Evolutionary conservation across 1,140 invertebrate genomes (phyloP), one percentile per base, ranked within the genome.

Genomic region (Heliothis virescens): DNA sequence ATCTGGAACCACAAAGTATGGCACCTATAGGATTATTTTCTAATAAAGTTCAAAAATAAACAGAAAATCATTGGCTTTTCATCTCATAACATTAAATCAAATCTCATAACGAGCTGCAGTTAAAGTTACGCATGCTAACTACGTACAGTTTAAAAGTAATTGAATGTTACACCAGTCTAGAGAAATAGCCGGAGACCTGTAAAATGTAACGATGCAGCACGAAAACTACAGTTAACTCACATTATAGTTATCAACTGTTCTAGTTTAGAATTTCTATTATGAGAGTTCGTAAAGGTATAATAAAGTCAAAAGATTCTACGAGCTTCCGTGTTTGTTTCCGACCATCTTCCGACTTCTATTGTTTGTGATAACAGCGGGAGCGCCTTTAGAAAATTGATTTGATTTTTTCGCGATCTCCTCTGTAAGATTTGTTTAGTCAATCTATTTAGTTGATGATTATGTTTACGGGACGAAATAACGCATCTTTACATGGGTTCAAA

Each of bases 181-280:
- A 53, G 21, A 48, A 71, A 52, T 69, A 71, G 52, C 48, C 21
- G 1, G 67, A 53, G 48, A 71, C 48, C 18, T 26, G 67, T 71
- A 71, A 52, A 71, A 71, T 18, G 48, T 71, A 29, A 71, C 67
- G 48, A 34, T 62, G 47, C 12, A 53, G 21, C 15, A 71, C 29
- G 67, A 71, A 71, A 71, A 71, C 67, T 71, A 53, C 18, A 13
- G 67, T 71, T 53, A 71, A 71, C 67, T 71, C 18, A 71, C 67
- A 71, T 71, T 53, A 71, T n/a, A 67, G 41, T 67, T 67, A 67
- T 67, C 63, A 67, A 67, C 21, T 29, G 67, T 71, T 10, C 67
- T 29, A 53, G 67, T 71, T 71, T 71, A 71, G 67, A 71, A 71
- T 53, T 71, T 53, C 67, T 53, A 29, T 67, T 67, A 67, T 21